Base-by-base conservation (phyloP, 2,888 invertebrate genomes). In the Megamerina dolium region DNA sequence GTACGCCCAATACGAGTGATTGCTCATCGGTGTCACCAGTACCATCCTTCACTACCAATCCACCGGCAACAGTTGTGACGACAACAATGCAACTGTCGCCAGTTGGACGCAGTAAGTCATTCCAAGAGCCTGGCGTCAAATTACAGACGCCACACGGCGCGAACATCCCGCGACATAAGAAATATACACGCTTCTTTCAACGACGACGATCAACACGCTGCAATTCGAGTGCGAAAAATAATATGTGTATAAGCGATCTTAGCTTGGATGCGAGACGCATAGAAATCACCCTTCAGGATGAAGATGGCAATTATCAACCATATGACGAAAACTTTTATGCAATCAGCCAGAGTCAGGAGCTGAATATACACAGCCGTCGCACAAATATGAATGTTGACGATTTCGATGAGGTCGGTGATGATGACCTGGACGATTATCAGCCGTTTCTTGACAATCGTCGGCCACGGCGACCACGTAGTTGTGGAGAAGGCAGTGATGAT, bases 101-200 rank as follows among this genome's bases (percentile, higher is more conserved):
- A 13, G 70, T 70, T 31, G 59, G 60, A 1, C 63, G 72, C 26
- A 72, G 72, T 53, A 68, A 69, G 52, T 72, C 73, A n/a, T 72
- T 72, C 54, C 73, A 72, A 56, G 73, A 70, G 46, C 60, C 67
- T 21, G 63, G 68, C 37, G 58, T 65, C 3, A 58, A 60, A 26
- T 59, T 54, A 53, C 58, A 51, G 54, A 58, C 38, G 45, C 55
- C 34, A 41, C 54, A 39, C 17, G 23, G 23, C 17, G 13, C 27
- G 10, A 5, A 3, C 10, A 14, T 26, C 13, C 31, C 56, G 4
- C 56, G 62, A 3, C 56, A 57, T 18, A 65, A 58, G 31, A 66
- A 66, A 46, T 67, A 68, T 35, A 59, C 64, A 13, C 61, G 69
- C 18, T 55, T 70, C 40, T 69, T 69, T 43, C 68, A 65, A 32